A percentile compares a stretch with the other conserved stretches of the same genome.
Evolutionary conservation across 1,140 invertebrate species (phyloP).

Genomic region (Potamilus streckersoni): DNA sequence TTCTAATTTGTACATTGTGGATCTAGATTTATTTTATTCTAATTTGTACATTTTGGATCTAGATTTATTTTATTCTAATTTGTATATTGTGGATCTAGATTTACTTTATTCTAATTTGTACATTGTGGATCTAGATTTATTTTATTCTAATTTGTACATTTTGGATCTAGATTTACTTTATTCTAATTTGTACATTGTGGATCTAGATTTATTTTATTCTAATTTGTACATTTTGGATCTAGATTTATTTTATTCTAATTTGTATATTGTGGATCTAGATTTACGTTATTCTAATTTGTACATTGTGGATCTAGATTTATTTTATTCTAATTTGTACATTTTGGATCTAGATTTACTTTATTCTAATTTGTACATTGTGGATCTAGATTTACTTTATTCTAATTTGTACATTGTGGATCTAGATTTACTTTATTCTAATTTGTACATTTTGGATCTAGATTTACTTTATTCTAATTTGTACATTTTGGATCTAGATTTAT

Average conservation of each 20-base stretch:
- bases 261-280: not conserved
- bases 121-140: not conserved
- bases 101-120: not conserved
- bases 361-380: not conserved
- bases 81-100: not conserved
- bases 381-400: not conserved
- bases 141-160: not conserved
- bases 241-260: not conserved
- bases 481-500: not conserved
- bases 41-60: not conserved
- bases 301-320: not conserved
- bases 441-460: not conserved
- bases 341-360: not conserved
- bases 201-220: not conserved
- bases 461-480: not conserved
- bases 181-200: not conserved
- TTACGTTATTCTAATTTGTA: not conserved
- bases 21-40: not conserved
- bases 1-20: not conserved
- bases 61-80: not conserved
- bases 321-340: not conserved
- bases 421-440: not conserved
- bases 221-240: not conserved
- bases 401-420: not conserved
- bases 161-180: not conserved